phyloP scores from a whole-genome alignment of 2,888 invertebrate genomes.

The Lymantria dispar region DNA sequence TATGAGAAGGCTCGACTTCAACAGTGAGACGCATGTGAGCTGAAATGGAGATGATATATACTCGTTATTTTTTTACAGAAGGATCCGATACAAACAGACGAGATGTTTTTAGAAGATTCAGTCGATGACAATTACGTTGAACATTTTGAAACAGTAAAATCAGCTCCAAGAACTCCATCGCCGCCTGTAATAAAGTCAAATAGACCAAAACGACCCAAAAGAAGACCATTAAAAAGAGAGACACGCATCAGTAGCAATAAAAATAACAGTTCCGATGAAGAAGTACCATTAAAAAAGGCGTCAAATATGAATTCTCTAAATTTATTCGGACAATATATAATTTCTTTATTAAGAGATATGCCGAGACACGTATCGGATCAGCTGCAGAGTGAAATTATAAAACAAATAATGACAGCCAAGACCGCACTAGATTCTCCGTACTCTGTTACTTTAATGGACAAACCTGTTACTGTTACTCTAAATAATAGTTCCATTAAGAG shows the following conservation, averaged over 20 bases:
- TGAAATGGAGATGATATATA: too few relatives aligned
- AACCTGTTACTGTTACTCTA: slow-evolving; percentile 1
- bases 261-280: slow-evolving; percentile 2
- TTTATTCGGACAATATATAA: slow-evolving; percentile 44
- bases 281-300: background rate
- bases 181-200: background rate
- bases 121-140: background rate
- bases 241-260: background rate
- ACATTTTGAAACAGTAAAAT: background rate
- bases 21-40: too few relatives aligned
- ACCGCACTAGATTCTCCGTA: slow-evolving; percentile 3
- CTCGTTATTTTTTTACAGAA: slow-evolving; percentile 10
- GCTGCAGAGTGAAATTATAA: slow-evolving; percentile 45
- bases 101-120: slow-evolving; percentile 17
- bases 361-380: slow-evolving; percentile 38
- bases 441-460: background rate
- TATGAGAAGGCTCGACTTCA: too few relatives aligned
- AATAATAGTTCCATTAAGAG: background rate
- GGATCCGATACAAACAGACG: slow-evolving; percentile 15
- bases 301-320: slow-evolving; percentile 27
- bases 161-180: background rate
- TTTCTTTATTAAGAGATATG: slow-evolving; percentile 41
- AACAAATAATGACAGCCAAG: slow-evolving; percentile 26
- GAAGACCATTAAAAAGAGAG: slow-evolving; percentile 7
- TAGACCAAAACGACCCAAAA: background rate